A percentile compares a stretch with the other conserved stretches of the same genome.
phyloP scores from a whole-genome alignment of 2,888 invertebrate genomes.

The Ethmia dodecea region DNA sequence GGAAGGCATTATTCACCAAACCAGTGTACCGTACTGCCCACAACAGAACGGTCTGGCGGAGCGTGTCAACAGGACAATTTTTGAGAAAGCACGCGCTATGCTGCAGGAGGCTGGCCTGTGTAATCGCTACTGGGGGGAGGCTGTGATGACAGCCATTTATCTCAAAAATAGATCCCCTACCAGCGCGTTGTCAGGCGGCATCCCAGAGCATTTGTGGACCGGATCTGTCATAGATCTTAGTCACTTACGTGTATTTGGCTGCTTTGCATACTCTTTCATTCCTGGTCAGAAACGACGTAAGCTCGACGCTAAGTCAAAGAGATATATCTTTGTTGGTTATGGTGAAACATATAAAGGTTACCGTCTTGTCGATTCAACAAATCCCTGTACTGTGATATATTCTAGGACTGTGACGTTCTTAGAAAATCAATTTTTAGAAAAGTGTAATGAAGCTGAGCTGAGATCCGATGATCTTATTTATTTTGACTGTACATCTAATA shows the following conservation, averaged over 20 bases:
- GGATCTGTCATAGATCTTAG: conserved; percentile 10
- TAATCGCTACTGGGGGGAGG: conserved; percentile 10
- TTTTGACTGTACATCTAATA: neutral
- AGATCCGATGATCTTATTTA: neutral
- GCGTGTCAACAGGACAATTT: too few relatives aligned
- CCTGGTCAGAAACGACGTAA: conserved; percentile 3
- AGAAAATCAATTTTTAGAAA: conserved; percentile 5
- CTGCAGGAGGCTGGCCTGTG: conserved; percentile 3
- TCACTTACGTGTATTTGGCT: conserved; percentile 13
- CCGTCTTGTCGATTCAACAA: conserved; percentile 3
- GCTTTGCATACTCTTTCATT: conserved; percentile 5
- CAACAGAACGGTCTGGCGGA: too few relatives aligned
- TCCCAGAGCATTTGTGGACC: conserved; percentile 15
- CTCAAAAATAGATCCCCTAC: conserved; percentile 8
- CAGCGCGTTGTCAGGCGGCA: conserved; percentile 10
- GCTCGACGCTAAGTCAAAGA: conserved; percentile 9
- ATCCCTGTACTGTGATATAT: conserved; percentile 6
- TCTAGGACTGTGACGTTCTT: conserved; percentile 7
- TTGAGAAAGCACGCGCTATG: conserved; percentile 23
- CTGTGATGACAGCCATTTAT: conserved; percentile 8
- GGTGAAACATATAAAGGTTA: conserved; percentile 11
- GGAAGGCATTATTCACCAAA: too few relatives aligned
- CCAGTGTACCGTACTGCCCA: too few relatives aligned
- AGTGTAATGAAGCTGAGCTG: neutral
- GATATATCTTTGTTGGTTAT: conserved; percentile 9